These are phyloP conservation scores for Nysson spinosus DNA, from an alignment of 2,888 invertebrate genomes.

Conservation along the genomic window DNA sequence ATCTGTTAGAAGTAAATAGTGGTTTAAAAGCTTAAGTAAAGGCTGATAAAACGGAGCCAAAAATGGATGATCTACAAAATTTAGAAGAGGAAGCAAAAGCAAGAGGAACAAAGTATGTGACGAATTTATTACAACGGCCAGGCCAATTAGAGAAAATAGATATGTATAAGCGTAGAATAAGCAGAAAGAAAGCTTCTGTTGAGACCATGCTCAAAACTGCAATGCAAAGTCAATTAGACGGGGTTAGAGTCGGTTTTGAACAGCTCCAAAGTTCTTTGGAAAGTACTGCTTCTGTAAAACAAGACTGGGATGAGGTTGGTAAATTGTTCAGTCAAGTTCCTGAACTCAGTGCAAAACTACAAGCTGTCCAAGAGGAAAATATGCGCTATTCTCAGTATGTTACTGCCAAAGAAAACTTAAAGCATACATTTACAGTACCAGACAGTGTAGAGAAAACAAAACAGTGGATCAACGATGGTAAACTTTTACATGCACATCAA, in stretches of 20 bases:
- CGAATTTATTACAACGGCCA: conserved; percentile 94
- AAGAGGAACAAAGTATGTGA: conserved; percentile 90
- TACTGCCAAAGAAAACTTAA: conserved; percentile 98
- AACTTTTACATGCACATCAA: conserved; percentile 94
- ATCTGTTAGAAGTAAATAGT: too few relatives aligned
- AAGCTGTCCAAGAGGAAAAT: conserved; percentile 94
- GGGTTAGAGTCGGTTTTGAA: conserved; percentile 94
- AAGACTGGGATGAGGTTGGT: conserved; percentile 80
- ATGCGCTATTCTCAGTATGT: conserved; percentile 97
- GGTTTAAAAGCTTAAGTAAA: too few relatives aligned
- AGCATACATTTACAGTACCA: conserved; percentile 98
- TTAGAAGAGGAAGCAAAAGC: conserved; percentile 88
- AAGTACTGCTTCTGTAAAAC: conserved; percentile 85
- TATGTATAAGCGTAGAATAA: conserved; percentile 86
- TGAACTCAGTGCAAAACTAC: conserved; percentile 87
- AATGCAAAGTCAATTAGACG: conserved; percentile 98
- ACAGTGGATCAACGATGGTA: conserved; percentile 95
- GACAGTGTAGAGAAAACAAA: conserved; percentile 97
- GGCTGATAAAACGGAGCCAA: neutral
- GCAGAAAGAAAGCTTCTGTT: conserved; percentile 91
- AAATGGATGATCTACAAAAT: conserved; percentile 78
- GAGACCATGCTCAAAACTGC: conserved; percentile 98
- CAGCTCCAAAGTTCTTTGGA: conserved; percentile 91
- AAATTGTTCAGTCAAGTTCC: conserved; percentile 87
- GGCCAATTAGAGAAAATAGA: conserved; percentile 96